Evolutionary conservation across 1,140 invertebrate genomes (phyloP), one percentile per base, ranked within the genome.

Genomic region (Steinernema khuongi): DNA sequence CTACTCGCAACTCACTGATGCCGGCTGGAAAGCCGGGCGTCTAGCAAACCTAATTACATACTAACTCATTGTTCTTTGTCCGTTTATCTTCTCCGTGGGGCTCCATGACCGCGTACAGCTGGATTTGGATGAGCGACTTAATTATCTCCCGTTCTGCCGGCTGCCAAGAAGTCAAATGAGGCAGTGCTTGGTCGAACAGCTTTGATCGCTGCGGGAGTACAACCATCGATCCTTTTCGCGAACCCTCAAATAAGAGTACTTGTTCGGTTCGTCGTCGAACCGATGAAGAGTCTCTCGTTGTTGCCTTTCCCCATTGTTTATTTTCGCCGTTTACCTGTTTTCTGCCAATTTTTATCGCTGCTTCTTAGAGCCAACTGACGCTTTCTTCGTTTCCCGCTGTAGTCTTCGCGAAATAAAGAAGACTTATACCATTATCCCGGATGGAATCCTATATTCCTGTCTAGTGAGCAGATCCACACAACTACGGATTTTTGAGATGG

Each of bases 281-380:
- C n/a, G n/a, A n/a, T n/a, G 50, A 17, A 11, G 50, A 60, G 36
- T 60, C 11, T 11, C 50, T 14, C 19, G 50, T 60, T 60, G 7
- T 17, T n/a, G 50, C 11, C 14, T 60, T 2, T 60, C 2, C 22
- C 4, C n/a, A n/a, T 60, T 22, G 50, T 26, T 60, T 22, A 7
- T 41, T 22, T 60, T n/a, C 50, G 50, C 26, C 4, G n/a, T n/a
- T 14, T 60, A 60, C 50, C 50, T 60, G 50, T 60, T 60, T 60
- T 60, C 22, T 22, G 26, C 26, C 50, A 22, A 22, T 60, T 60
- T 22, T 60, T 11, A 60, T 60, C 50, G 4, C 26, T 60, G 50
- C 50, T 22, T 11, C 50, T 60, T 60, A n/a, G 14, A 60, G 50
- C 50, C 50, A 60, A 60, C 50, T 60, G 50, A 60, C 50, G 50